A percentile compares a stretch with the other conserved stretches of the same genome.
These are phyloP conservation scores for Noctua fimbriata DNA, from an alignment of 2,888 invertebrate species.

Conservation along the genomic window DNA sequence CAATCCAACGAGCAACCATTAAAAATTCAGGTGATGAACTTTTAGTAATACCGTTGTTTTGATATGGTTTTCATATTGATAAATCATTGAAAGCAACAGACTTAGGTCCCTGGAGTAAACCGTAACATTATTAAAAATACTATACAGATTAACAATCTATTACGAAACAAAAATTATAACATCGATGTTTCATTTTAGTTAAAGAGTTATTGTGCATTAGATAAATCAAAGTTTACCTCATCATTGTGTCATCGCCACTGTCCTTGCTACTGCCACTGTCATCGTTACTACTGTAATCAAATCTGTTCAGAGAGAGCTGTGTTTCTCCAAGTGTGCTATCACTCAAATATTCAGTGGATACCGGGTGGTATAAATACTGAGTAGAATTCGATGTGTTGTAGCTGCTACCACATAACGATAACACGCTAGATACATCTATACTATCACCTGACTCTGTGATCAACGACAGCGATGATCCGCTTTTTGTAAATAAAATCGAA, in stretches of 20 bases:
- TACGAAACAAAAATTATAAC: background rate
- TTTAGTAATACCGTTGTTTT: background rate
- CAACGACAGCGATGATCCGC: slow-evolving; percentile 73
- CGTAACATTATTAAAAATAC: background rate
- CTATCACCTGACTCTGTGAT: slow-evolving; percentile 56
- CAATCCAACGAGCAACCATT: background rate
- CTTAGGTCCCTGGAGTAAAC: background rate
- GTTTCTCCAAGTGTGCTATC: slow-evolving; percentile 46
- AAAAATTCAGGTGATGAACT: background rate
- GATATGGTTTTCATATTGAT: background rate
- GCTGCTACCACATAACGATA: slow-evolving; percentile 67
- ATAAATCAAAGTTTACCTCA: slow-evolving; percentile 52
- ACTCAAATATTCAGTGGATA: slow-evolving; percentile 35
- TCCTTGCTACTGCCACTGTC: slow-evolving; percentile 43
- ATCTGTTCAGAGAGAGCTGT: slow-evolving; percentile 52
- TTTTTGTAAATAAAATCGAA: slow-evolving; percentile 67
- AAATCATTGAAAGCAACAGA: background rate
- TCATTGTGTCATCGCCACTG: slow-evolving; percentile 27
- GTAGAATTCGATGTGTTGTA: slow-evolving; percentile 62
- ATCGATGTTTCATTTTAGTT: background rate
- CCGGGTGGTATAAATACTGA: slow-evolving; percentile 60
- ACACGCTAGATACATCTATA: slow-evolving; percentile 66
- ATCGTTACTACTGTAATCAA: slow-evolving; percentile 47
- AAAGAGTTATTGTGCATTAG: background rate
- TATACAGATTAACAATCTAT: background rate